These are phyloP conservation scores for Acipenser oxyrinchus DNA, from an alignment of 2,797 vertebrate species.

Conservation along the genomic window DNA sequence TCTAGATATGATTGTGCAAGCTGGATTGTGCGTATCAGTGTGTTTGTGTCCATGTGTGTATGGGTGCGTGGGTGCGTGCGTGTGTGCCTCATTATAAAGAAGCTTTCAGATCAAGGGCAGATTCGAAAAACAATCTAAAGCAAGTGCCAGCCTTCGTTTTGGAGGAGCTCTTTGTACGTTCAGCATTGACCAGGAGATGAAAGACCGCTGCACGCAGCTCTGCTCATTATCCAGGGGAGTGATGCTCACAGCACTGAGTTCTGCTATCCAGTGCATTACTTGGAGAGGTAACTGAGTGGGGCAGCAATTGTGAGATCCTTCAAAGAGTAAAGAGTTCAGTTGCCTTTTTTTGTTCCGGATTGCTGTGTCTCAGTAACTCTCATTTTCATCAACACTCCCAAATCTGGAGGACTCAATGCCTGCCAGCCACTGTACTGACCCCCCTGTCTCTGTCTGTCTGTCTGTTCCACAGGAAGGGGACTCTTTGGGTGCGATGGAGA, in stretches of 20 bases:
- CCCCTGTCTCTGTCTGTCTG: not conserved
- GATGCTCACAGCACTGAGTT: not conserved
- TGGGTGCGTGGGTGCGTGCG: too few relatives aligned
- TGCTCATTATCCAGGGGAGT: not conserved
- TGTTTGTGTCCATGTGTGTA: too few relatives aligned
- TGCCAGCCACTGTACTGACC: too few relatives aligned
- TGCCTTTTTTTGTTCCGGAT: not conserved
- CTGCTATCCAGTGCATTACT: too few relatives aligned
- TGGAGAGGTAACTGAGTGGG: not conserved
- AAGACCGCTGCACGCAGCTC: constrained; percentile 9
- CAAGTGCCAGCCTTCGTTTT: too few relatives aligned
- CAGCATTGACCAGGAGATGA: not conserved
- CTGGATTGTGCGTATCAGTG: too few relatives aligned
- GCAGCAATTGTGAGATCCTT: not conserved
- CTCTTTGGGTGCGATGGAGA: constrained; percentile 86
- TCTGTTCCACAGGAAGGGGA: constrained; percentile 73
- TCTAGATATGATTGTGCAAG: too few relatives aligned
- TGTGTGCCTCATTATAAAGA: too few relatives aligned
- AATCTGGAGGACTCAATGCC: too few relatives aligned
- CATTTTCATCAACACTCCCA: constrained; percentile 1
- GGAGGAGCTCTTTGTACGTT: not conserved
- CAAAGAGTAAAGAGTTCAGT: not conserved
- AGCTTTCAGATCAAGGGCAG: too few relatives aligned
- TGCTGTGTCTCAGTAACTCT: not conserved
- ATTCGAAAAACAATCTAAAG: too few relatives aligned